Conservation (phyloP, 1,140 invertebrate genomes). For the Octopus bimaculoides region DNA sequence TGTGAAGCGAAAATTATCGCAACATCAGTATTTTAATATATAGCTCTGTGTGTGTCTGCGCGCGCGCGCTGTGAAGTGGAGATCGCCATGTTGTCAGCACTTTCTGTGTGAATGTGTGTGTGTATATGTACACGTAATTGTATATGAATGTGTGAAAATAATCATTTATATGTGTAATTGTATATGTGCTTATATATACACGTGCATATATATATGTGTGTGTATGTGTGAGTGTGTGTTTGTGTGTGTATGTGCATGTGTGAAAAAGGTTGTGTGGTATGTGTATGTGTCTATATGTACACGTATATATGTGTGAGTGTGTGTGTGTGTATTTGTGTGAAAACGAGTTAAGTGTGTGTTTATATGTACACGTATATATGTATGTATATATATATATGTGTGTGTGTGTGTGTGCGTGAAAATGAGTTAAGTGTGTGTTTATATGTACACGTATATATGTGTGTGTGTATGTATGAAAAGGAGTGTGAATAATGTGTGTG, state of each 20-base stretch:
- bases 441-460: background rate
- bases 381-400: background rate
- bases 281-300: background rate
- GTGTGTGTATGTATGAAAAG: background rate
- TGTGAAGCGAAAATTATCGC: background rate
- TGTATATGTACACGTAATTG: conserved; percentile 7
- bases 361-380: background rate
- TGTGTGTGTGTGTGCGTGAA: background rate
- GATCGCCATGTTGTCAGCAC: too few species aligned
- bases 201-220: conserved; percentile 7
- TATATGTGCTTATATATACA: background rate
- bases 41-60: too few species aligned
- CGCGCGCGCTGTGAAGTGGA: too few species aligned
- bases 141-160: background rate
- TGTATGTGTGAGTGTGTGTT: background rate
- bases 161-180: background rate
- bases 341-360: background rate
- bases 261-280: conserved; percentile 1
- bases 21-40: too few species aligned
- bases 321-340: background rate
- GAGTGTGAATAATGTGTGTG: background rate
- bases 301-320: background rate
- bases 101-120: background rate
- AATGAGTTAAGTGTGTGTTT: background rate
- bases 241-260: conserved; percentile 10